Evolutionary conservation across 2,113 vertebrate genomes (phyloP).

Genomic region (Ciconia maguari): DNA sequence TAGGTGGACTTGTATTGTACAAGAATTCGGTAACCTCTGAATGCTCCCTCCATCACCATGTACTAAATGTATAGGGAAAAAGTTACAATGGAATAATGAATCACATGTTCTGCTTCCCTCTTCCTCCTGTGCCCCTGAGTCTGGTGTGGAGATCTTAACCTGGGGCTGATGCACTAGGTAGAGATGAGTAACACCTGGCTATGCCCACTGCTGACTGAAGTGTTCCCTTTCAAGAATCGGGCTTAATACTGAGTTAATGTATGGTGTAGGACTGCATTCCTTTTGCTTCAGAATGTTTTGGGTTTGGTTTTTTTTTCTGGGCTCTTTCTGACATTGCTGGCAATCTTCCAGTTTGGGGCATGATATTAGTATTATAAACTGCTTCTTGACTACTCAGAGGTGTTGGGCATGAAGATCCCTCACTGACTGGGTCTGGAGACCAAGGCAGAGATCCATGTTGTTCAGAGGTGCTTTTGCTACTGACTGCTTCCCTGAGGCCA

Average conservation of each 20-base stretch:
- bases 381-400: neutral
- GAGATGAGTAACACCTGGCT: neutral
- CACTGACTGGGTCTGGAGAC: neutral
- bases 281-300: neutral
- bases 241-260: neutral
- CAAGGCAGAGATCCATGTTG: neutral
- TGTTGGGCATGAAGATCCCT: neutral
- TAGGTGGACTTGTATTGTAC: constrained; percentile 39
- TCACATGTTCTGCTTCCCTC: neutral
- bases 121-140: neutral
- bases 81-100: neutral
- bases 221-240: neutral
- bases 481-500: neutral
- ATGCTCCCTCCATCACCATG: neutral
- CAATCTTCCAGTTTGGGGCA: neutral
- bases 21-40: neutral
- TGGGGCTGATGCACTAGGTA: neutral
- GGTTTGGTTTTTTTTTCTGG: neutral
- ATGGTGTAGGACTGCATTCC: neutral
- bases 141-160: neutral
- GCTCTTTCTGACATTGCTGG: neutral
- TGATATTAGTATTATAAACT: neutral
- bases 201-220: neutral
- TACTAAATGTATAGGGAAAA: neutral
- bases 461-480: neutral